Evolutionary conservation across 2,888 invertebrate genomes (phyloP).

Genomic region (Aspidiotus rigidus): DNA sequence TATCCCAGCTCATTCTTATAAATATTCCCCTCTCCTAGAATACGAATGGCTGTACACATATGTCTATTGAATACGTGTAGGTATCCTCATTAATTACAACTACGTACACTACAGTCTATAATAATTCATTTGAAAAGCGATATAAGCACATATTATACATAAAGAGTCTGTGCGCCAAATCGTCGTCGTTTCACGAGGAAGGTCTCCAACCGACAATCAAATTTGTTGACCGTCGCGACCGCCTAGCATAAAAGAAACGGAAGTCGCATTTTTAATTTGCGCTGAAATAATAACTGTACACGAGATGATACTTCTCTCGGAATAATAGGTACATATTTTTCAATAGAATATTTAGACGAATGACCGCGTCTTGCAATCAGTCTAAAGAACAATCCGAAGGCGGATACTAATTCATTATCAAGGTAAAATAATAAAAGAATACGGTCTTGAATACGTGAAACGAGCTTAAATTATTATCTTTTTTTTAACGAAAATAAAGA

Average conservation of each 20-base stretch:
- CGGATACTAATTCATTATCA: constrained; percentile 22
- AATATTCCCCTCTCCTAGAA: too few species aligned
- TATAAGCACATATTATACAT: too few species aligned
- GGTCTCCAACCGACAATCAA: neutral
- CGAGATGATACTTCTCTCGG: too few species aligned
- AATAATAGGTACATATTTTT: neutral
- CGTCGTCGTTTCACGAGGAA: too few species aligned
- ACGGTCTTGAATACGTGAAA: neutral
- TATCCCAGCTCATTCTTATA: too few species aligned
- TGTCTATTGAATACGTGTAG: too few species aligned
- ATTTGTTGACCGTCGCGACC: neutral
- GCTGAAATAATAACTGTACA: constrained; percentile 5
- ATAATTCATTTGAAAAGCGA: too few species aligned
- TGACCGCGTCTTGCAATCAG: neutral
- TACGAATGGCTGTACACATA: too few species aligned
- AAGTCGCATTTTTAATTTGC: constrained; percentile 13
- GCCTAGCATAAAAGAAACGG: constrained; percentile 1
- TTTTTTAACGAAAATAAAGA: neutral
- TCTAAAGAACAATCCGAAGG: constrained; percentile 24
- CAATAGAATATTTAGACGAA: constrained; percentile 2
- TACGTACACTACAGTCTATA: too few species aligned
- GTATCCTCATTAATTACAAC: too few species aligned
- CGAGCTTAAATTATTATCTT: constrained; percentile 7
- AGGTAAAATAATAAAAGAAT: constrained; percentile 1
- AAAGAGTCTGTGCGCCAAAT: too few species aligned